Evolutionary conservation across 2,888 invertebrate genomes (phyloP).

Genomic region (Tryphoninae sp.): DNA sequence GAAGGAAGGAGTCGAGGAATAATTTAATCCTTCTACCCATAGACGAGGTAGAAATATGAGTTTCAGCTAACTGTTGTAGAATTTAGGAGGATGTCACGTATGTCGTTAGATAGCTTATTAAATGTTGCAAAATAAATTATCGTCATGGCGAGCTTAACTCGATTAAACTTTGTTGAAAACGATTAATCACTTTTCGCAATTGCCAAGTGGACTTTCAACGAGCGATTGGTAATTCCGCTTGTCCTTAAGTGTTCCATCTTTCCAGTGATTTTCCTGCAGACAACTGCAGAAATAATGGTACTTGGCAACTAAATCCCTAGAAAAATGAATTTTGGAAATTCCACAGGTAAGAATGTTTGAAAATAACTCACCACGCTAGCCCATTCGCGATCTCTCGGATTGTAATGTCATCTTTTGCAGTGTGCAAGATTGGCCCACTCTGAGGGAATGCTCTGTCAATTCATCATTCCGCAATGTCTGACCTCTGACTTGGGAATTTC

Average conservation of each 20-base stretch:
- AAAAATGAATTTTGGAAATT: background rate
- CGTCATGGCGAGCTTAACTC: no score
- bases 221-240: no score
- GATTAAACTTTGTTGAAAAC: no score
- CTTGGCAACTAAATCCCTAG: background rate
- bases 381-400: background rate
- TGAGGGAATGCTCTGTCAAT: conserved; percentile 27
- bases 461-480: conserved; percentile 24
- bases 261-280: background rate
- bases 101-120: no score
- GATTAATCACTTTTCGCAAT: no score
- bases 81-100: background rate
- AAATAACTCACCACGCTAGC: background rate
- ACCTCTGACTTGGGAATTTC: conserved; percentile 5
- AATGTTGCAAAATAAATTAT: no score
- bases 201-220: no score
- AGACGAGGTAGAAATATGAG: background rate
- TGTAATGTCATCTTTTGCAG: background rate
- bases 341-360: no score
- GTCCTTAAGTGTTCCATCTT: no score
- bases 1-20: no score
- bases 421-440: conserved; percentile 7
- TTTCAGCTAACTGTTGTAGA: background rate
- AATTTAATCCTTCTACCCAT: background rate
- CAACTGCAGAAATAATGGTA: background rate